Evolutionary conservation across 2,797 vertebrate genomes (phyloP).

Genomic region (Schizopygopsis malacanthus): DNA sequence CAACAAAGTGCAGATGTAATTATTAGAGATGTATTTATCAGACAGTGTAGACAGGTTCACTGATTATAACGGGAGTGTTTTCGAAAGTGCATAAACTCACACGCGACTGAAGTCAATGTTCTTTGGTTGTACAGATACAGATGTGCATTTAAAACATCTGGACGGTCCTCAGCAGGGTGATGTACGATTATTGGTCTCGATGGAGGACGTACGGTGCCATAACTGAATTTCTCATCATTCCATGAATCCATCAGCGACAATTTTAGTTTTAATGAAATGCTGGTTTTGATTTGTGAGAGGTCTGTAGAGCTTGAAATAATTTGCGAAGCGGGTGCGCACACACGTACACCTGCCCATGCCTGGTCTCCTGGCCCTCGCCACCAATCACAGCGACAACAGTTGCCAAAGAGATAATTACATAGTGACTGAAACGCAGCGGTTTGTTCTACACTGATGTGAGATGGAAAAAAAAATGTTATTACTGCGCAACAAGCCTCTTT

Average conservation of each 20-base stretch:
- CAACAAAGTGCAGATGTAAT: no score
- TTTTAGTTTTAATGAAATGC: conserved; percentile 63
- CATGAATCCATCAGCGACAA: conserved; percentile 57
- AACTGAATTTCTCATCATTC: conserved; percentile 55
- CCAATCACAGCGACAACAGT: conserved; percentile 74
- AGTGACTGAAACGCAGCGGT: conserved; percentile 64
- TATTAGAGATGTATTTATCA: no score
- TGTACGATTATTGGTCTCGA: conserved; percentile 55
- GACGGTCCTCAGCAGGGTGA: conserved; percentile 50
- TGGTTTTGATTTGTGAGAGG: conserved; percentile 52
- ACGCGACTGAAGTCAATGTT: no score
- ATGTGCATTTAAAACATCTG: no score
- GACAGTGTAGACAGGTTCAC: no score
- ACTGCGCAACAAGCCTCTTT: conserved; percentile 81
- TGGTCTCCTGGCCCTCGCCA: conserved; percentile 68
- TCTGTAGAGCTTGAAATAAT: conserved; percentile 53
- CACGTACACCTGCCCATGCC: conserved; percentile 66
- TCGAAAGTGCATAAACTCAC: no score
- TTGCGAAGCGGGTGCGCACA: conserved; percentile 29
- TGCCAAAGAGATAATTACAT: conserved; percentile 79
- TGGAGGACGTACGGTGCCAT: conserved; percentile 43
- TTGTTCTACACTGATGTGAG: conserved; percentile 25
- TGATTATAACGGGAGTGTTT: no score
- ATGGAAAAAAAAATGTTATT: conserved; percentile 59
- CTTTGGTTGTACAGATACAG: no score